Evolutionary conservation across 1,140 invertebrate genomes (phyloP), one percentile per base, ranked within the genome.

Genomic region (Nylanderia fulva): DNA sequence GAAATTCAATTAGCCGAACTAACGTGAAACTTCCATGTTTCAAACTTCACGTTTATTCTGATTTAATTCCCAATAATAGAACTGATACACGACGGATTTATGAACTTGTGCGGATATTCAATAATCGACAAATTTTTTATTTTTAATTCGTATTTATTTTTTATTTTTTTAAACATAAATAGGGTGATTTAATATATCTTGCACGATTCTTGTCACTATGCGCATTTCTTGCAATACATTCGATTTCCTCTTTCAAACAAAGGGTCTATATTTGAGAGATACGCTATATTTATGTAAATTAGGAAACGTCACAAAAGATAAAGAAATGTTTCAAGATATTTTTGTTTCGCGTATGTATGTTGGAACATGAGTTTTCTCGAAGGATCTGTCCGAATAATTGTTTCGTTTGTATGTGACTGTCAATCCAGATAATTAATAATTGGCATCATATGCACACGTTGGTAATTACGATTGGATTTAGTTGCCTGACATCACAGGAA

Each of bases 1-100:
- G 63, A 68, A 79, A 79, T 79, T 79, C 63, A 68, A 79, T 68
- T 79, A 54, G 33, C 45, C 29, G 48, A 13, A 68, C 61, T 68
- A 79, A 79, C 76, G 63, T 29, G 33, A 36, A 66, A 56, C 48
- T 54, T 79, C 8, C 15, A 56, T 3, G 24, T 39, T 66, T 54
- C 33, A 5, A 15, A 52, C 45, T 27, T 79, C 11, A 5, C 61
- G 45, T 79, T 27, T 54, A 68, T 56, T 68, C 45, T 27, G 76
- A 68, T 77, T 77, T 77, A 76, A 63, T 58, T 68, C 33, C 45
- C 21, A 79, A 68, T 54, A 56, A 36, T 33, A 18, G 8, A 42
- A 13, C 76, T 58, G 54, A 79, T 79, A 66, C 11, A 52, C 0
- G 29, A 33, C 33, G 11, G 21, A 68, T 68, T 79, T 68, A 48